Percentiles rank a stretch among this genome's conserved stretches.
phyloP scores from a whole-genome alignment of 2,113 vertebrate species.

The Tauraco erythrolophus region DNA sequence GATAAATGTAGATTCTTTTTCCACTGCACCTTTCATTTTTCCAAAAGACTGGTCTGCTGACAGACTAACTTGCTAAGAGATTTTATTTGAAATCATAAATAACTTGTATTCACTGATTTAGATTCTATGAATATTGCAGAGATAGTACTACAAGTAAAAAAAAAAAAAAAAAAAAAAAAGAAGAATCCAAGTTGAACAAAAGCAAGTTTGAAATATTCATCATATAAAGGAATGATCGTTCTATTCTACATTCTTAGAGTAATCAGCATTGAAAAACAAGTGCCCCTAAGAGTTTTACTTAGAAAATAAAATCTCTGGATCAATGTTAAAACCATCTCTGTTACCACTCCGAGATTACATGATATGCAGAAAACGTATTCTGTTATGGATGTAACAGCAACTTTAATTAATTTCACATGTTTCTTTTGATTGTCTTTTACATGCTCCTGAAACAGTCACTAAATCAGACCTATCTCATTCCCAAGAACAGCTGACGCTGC shows the following conservation, averaged over 20 bases:
- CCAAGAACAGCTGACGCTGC: not conserved
- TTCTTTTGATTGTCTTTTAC: not conserved
- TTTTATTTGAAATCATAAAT: constrained; percentile 43
- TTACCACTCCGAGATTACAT: not conserved
- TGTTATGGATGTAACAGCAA: not conserved
- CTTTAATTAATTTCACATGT: not conserved
- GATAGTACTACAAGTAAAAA: not conserved
- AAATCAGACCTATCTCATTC: not conserved
- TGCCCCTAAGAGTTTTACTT: not conserved
- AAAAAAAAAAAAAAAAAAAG: not conserved
- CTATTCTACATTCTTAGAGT: not conserved
- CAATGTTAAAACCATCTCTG: not conserved
- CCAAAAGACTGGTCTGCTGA: not conserved
- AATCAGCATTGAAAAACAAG: constrained; percentile 3
- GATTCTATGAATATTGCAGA: constrained; percentile 17
- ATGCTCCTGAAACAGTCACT: not conserved
- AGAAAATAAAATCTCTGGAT: not conserved
- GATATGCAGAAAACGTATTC: not conserved
- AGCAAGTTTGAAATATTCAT: not conserved
- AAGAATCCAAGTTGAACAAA: not conserved
- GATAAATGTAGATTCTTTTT: constrained; percentile 28
- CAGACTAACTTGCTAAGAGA: not conserved
- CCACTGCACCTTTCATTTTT: not conserved
- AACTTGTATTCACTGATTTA: not conserved
- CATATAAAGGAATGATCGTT: not conserved